These are phyloP conservation scores for Drosophila ogumai DNA, from an alignment of 1,140 invertebrate species.

Conservation along the genomic window DNA sequence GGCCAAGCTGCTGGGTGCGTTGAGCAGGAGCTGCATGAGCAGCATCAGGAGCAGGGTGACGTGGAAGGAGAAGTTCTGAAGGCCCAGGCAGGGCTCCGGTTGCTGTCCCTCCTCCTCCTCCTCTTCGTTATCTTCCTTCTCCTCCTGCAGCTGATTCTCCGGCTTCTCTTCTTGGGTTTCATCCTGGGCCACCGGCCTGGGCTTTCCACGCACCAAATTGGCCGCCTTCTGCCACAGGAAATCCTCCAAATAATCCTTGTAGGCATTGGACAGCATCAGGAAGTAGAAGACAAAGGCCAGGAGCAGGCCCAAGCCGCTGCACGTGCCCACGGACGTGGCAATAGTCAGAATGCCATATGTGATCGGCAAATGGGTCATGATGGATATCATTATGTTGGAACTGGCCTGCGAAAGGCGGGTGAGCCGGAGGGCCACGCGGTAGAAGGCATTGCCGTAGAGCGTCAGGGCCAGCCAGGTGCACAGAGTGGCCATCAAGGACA, in stretches of 20 bases:
- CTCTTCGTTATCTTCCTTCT: neutral
- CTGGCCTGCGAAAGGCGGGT: constrained; percentile 45
- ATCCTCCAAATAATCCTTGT: constrained; percentile 90
- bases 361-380: constrained; percentile 81
- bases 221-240: constrained; percentile 86
- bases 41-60: constrained; percentile 87
- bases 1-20: constrained; percentile 86
- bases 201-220: constrained; percentile 36
- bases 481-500: constrained; percentile 58
- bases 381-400: constrained; percentile 75
- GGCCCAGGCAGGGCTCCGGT: constrained; percentile 47
- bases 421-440: constrained; percentile 58
- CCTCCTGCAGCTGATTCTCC: neutral
- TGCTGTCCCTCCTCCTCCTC: neutral
- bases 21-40: constrained; percentile 86
- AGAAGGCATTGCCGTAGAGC: constrained; percentile 62
- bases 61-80: constrained; percentile 86
- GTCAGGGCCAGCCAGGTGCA: constrained; percentile 58
- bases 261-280: constrained; percentile 88
- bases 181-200: neutral
- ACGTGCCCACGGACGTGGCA: constrained; percentile 71
- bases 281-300: constrained; percentile 87
- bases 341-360: constrained; percentile 79
- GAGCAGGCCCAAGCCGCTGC: constrained; percentile 85
- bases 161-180: neutral